phyloP scores from a whole-genome alignment of 2,888 invertebrate species.

The Isotomurus palustris region DNA sequence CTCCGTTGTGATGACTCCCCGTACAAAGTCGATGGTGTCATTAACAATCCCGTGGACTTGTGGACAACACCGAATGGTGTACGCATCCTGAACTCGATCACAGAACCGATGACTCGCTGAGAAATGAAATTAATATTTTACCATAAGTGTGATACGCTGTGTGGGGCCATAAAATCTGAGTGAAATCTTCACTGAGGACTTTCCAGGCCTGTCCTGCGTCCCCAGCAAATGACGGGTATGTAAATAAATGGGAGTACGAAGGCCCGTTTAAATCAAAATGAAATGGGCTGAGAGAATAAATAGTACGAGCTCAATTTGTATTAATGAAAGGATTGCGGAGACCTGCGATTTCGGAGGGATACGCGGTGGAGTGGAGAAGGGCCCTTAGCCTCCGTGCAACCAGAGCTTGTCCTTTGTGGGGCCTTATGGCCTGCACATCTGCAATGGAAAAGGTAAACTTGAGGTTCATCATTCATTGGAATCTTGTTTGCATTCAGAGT shows the following conservation, averaged over 20 bases:
- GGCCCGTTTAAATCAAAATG: no score
- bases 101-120: constrained; percentile 62
- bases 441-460: no score
- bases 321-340: constrained; percentile 14
- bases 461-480: not conserved
- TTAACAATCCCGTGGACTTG: constrained; percentile 63
- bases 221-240: no score
- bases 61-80: constrained; percentile 62
- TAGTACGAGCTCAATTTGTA: no score
- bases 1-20: constrained; percentile 58
- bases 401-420: constrained; percentile 60
- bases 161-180: no score
- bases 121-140: not conserved
- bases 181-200: no score
- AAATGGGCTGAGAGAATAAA: no score
- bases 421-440: constrained; percentile 61
- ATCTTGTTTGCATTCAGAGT: not conserved
- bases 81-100: constrained; percentile 63
- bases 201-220: no score
- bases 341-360: constrained; percentile 63
- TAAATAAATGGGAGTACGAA: no score
- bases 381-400: constrained; percentile 59
- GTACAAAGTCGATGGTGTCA: constrained; percentile 62
- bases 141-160: no score
- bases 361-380: constrained; percentile 59